Evolutionary conservation across 2,797 vertebrate species (phyloP).

Genomic region (Meda fulgida): DNA sequence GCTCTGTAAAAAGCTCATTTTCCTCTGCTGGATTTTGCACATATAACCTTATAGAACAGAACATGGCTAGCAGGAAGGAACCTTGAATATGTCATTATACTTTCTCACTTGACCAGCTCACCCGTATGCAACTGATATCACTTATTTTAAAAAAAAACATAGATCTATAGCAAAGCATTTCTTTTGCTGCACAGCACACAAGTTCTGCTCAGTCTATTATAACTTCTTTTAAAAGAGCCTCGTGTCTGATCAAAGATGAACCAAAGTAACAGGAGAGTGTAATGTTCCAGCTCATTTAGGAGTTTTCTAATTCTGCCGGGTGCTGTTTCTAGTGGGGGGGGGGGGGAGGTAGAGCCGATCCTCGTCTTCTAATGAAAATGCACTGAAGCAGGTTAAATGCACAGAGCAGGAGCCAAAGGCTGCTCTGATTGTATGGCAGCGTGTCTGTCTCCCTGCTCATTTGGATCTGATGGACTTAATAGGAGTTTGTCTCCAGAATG

Average conservation of each 20-base stretch:
- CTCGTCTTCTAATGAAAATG: constrained; percentile 66
- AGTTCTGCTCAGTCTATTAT: constrained; percentile 5
- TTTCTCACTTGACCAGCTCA: constrained; percentile 40
- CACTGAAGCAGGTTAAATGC: constrained; percentile 69
- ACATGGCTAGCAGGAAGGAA: constrained; percentile 8
- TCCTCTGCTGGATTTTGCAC: constrained; percentile 23
- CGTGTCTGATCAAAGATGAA: constrained; percentile 28
- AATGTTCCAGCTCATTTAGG: constrained; percentile 32
- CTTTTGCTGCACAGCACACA: background rate
- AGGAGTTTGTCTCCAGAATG: constrained; percentile 67
- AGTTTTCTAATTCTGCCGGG: constrained; percentile 53
- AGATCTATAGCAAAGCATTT: background rate
- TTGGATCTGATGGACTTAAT: constrained; percentile 70
- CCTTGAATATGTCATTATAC: constrained; percentile 47
- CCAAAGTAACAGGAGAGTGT: constrained; percentile 42
- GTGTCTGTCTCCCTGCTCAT: constrained; percentile 66
- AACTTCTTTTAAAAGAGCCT: constrained; percentile 24
- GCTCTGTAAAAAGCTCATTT: constrained; percentile 24
- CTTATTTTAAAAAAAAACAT: constrained; percentile 29
- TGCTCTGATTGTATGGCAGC: constrained; percentile 61
- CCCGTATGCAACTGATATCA: constrained; percentile 31
- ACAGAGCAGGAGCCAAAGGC: constrained; percentile 61
- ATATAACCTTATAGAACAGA: constrained; percentile 36
- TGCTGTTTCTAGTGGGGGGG: constrained; percentile 39
- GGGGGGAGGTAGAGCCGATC: constrained; percentile 44